Base-by-base conservation (phyloP, 2,888 invertebrate genomes). In the Marronus borbonicus region DNA sequence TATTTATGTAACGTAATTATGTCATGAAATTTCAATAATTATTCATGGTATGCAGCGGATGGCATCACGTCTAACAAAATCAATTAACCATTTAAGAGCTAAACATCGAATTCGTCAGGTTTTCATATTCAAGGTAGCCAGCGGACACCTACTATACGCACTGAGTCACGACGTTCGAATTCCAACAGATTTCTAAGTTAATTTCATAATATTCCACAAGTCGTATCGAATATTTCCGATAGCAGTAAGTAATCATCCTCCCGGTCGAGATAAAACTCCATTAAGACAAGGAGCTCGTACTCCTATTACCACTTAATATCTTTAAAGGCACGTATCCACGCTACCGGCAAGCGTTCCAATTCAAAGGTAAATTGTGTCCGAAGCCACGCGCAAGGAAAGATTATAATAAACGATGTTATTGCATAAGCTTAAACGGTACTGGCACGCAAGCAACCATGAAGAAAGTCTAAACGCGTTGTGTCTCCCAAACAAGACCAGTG, bases 171-270 rank as follows among this genome's bases (percentile, higher is more conserved):
- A 17, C 60, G 17, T 74, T 60, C 60, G 44, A 60, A 74, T 74
- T 74, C 72, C 72, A 39, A 58, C 58, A 58, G 60, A 72, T 58
- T 74, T 70, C 70, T 70, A 31, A 55, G 60, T 60, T 60, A 60
- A 74, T 74, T 74, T 74, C 72, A 74, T 74, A 60, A 74, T 74
- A 74, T 74, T 74, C 72, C 72, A 74, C 60, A 74, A 74, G 24
- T 44, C 60, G 60, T 8, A 60, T 74, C n/a, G 39, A 74, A 74
- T 60, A 62, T 60, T 60, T 74, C 44, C 49, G 60, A 74, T 74
- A 60, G 44, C 10, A 5, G 10, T 14, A 2, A 17, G 36, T 44
- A 36, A 50, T 62, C 60, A 28, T 74, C 60, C 60, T 28, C 24
- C 17, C 39, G 44, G 24, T 12, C 36, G 14, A 24, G 72, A 74